Evolutionary conservation across 1,140 invertebrate genomes (phyloP), one percentile per base, ranked within the genome.

Genomic region (Sitodiplosis mosellana): DNA sequence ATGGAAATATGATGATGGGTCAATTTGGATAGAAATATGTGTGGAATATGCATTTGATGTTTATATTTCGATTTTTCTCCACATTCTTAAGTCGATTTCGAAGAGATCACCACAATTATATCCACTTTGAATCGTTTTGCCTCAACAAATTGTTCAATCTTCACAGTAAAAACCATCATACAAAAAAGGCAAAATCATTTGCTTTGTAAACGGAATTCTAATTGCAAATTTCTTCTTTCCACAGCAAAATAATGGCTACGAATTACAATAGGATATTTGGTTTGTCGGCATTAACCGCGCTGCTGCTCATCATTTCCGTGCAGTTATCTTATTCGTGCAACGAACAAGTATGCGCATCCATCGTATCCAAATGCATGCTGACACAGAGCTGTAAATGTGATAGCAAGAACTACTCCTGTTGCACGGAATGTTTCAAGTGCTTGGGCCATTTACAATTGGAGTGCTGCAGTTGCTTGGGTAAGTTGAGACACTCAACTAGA

Each of bases 301-400:
- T 45, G 2, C 12, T 33, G 12, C 14, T 33, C 22, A 15, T 45
- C 15, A 10, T 45, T 4, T 33, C 12, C 5, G 43, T 21, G 33
- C 43, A 45, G 2, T 45, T 27, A 27, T 19, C 27, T 22, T 12
- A 62, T 41, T 61, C 60, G 44, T 63, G 60, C 52, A 63, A 63
- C 45, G 60, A 63, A 56, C 49, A 61, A 42, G 60, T 63, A 33
- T 63, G 60, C 47, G 60, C 60, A 42, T 90, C 87, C 57, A 82
- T 92, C 20, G 92, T 95, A 4, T 93, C 87, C 60, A 94, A 94
- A 68, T 96, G 91, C 61, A 85, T 94, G 77, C 71, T 96, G 33
- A 93, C 89, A 14, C 85, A 93, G 59, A 87, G 87, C 20, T 96
- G 92, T 68, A 92, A 92, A 64, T 95, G 91, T 67, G 87, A 93